Base-by-base conservation (phyloP, 2,888 invertebrate genomes). In the Lissonota sp. region DNA sequence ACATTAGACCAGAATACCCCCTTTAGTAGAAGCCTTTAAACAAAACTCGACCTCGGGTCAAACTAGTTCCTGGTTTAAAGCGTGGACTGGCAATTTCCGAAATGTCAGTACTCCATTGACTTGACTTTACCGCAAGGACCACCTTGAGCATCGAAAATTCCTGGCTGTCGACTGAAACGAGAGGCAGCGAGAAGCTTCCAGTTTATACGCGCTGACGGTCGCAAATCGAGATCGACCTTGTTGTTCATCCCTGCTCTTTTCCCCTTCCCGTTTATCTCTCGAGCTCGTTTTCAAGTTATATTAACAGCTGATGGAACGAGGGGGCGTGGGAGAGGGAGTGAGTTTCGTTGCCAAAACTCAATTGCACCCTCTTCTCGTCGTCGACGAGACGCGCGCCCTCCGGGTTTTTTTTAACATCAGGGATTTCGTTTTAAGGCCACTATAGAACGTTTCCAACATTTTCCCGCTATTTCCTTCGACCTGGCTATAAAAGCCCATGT, bases 281-380 rank as follows among this genome's bases (percentile, higher is more conserved):
- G 6, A 51, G 46, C 49, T 67, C 26, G 51, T 51, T 51, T 10
- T 53, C 39, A 53, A 72, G 46, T 66, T 75, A 70, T 49, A n/a
- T 60, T 16, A 42, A 58, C 37, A 58, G 37, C 57, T 60, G 40
- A 66, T 46, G 60, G 71, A 42, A 39, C 66, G 8, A 66, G 6
- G 26, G 26, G 26, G 26, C 14, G 70, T 6, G 40, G 16, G 12
- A 37, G 40, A 49, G 57, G 46, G 10, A 53, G 49, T 8, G 69
- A 73, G 67, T 73, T 77, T 49, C 70, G 46, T 70, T 74, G 81
- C 66, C 81, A 74, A 81, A 78, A 81, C 64, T 78, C 81, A 66
- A 81, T 81, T 74, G 55, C 51, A 69, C 55, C 12, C 26, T 69
- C 44, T 8, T 5, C 12, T 6, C 8, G 7, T 55, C 26, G 16